These are phyloP conservation scores for Holothuria leucospilota DNA, from an alignment of 53 echinoderm and acorn worm species.

Conservation along the genomic window DNA sequence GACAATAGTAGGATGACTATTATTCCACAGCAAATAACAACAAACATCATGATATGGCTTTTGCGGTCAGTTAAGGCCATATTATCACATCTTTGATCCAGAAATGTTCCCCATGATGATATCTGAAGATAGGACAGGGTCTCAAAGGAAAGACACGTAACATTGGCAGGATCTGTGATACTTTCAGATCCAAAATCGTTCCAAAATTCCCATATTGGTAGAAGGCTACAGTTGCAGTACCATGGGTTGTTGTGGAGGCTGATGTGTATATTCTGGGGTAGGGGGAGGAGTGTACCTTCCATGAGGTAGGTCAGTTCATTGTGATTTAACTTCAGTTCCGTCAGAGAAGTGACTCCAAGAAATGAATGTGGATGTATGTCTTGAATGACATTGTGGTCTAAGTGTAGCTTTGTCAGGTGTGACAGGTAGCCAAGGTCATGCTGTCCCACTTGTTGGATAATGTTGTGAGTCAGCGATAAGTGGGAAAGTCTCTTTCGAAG, in stretches of 20 bases:
- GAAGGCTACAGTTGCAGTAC: conserved; percentile 71
- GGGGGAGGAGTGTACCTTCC: conserved; percentile 24
- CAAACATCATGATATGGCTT: too few species aligned
- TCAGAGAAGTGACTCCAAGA: conserved; percentile 53
- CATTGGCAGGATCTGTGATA: neutral
- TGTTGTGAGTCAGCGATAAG: conserved; percentile 59
- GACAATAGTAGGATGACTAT: too few species aligned
- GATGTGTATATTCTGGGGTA: conserved; percentile 42
- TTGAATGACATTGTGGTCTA: conserved; percentile 50
- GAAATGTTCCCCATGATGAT: conserved; percentile 8
- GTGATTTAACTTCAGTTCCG: conserved; percentile 68
- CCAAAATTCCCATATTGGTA: conserved; percentile 33
- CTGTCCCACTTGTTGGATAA: conserved; percentile 20
- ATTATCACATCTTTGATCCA: neutral
- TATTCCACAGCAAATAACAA: too few species aligned
- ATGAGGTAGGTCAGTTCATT: conserved; percentile 67
- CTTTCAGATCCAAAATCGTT: neutral
- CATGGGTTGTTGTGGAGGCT: conserved; percentile 69
- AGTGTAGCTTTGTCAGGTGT: conserved; percentile 52
- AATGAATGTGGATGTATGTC: conserved; percentile 55
- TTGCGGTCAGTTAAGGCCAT: too few species aligned
- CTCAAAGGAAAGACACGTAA: neutral
- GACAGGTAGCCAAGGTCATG: conserved; percentile 35
- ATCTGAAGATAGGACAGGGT: neutral
- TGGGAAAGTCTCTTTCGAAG: conserved; percentile 26